A percentile compares a stretch with the other conserved stretches of the same genome.
Evolutionary conservation across 2,797 vertebrate species (phyloP).

Genomic region (Pogonophryne albipinna): DNA sequence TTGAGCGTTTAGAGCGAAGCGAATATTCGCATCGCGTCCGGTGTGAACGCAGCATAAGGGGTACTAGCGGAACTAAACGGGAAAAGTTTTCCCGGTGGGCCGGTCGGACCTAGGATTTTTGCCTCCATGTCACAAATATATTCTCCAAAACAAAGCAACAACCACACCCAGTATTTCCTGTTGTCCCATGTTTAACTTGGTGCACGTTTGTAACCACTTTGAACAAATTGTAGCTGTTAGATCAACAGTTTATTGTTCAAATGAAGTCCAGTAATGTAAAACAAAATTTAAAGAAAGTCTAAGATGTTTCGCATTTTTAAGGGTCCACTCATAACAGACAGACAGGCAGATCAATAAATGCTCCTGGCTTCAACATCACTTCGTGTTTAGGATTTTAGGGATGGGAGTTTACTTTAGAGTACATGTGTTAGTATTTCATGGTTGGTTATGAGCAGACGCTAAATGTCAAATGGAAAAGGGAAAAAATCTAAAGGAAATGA

Average conservation of each 20-base stretch:
- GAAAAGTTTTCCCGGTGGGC: too few relatives aligned
- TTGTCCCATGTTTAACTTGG: neutral
- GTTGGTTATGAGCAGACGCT: neutral
- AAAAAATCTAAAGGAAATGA: too few relatives aligned
- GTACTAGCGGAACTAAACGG: too few relatives aligned
- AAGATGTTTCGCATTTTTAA: too few relatives aligned
- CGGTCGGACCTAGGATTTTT: neutral
- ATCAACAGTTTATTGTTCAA: constrained; percentile 1
- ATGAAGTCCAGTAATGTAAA: neutral
- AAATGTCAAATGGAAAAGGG: neutral
- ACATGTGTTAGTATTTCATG: neutral
- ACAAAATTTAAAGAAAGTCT: neutral
- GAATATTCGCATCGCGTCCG: too few relatives aligned
- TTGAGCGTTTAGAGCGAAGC: too few relatives aligned
- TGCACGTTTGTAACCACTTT: neutral
- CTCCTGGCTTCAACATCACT: too few relatives aligned
- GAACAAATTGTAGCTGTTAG: neutral
- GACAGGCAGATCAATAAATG: too few relatives aligned
- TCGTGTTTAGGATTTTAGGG: neutral
- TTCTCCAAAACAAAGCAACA: neutral
- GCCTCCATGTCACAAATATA: neutral
- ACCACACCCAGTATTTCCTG: neutral
- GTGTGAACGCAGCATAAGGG: too few relatives aligned
- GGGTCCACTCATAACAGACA: too few relatives aligned
- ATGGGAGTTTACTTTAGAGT: neutral